A percentile compares a stretch with the other conserved stretches of the same genome.
These are phyloP conservation scores for Colletes collaris DNA, from an alignment of 2,888 invertebrate species.

Conservation along the genomic window DNA sequence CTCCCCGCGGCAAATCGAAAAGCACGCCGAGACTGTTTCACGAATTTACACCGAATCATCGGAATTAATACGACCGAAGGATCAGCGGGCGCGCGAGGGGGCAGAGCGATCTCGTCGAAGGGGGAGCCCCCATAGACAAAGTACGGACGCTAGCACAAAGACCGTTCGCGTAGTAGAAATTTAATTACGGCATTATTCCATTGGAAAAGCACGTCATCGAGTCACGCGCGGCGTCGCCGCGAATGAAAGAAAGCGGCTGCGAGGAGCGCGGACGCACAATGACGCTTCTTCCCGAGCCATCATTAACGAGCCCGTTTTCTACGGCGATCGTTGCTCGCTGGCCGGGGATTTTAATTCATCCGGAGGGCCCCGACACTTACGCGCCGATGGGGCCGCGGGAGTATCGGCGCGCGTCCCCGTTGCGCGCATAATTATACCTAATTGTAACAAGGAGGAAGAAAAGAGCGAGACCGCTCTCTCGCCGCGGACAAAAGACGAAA, in stretches of 20 bases:
- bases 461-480: conserved; percentile 30
- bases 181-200: conserved; percentile 55
- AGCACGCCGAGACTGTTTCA: neutral
- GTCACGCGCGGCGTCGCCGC: conserved; percentile 18
- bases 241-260: conserved; percentile 23
- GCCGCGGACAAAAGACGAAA: conserved; percentile 42
- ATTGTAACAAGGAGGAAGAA: conserved; percentile 59
- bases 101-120: conserved; percentile 12
- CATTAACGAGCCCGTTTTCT: conserved; percentile 47
- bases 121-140: conserved; percentile 45
- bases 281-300: conserved; percentile 43
- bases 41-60: conserved; percentile 19
- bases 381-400: conserved; percentile 24
- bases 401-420: conserved; percentile 33
- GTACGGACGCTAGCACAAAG: conserved; percentile 38
- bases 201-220: conserved; percentile 28
- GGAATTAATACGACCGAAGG: conserved; percentile 26
- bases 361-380: conserved; percentile 28
- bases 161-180: conserved; percentile 41
- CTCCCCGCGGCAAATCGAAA: neutral
- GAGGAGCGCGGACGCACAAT: conserved; percentile 37
- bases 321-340: conserved; percentile 25
- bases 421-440: conserved; percentile 64
- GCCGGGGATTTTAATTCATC: conserved; percentile 45
- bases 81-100: neutral